Evolutionary conservation across 1,140 invertebrate genomes (phyloP).

Genomic region (Zaprionus inermis): DNA sequence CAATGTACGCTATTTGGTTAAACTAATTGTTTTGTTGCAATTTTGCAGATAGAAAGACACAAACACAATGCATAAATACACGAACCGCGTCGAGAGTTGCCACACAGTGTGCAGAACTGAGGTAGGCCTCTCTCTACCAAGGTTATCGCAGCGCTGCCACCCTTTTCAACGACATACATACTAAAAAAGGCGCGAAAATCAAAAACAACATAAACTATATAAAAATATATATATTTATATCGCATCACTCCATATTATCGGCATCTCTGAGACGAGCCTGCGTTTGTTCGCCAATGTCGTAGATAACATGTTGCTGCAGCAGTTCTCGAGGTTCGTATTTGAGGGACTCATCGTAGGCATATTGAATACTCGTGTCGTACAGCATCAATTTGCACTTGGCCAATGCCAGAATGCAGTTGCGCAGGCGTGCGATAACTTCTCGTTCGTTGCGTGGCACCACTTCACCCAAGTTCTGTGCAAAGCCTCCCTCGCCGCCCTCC

Average conservation of each 20-base stretch:
- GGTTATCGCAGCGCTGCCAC: not conserved
- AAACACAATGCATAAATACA: conserved; percentile 55
- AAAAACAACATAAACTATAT: conserved; percentile 5
- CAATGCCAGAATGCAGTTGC: conserved; percentile 95
- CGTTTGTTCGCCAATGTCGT: conserved; percentile 90
- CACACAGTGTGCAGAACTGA: conserved; percentile 3
- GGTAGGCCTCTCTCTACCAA: not conserved
- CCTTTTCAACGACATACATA: not conserved
- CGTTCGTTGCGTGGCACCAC: conserved; percentile 89
- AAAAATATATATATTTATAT: conserved; percentile 11
- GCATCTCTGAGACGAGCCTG: conserved; percentile 86
- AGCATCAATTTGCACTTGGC: conserved; percentile 94
- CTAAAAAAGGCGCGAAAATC: conserved; percentile 21
- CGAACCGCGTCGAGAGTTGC: conserved; percentile 37
- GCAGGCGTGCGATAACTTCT: conserved; percentile 92
- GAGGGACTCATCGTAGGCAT: conserved; percentile 95
- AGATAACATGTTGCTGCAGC: conserved; percentile 91
- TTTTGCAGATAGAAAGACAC: conserved; percentile 25
- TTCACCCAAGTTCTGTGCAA: conserved; percentile 91
- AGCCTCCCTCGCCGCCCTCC: conserved; percentile 90
- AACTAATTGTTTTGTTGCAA: conserved; percentile 27
- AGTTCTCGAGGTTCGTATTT: conserved; percentile 93
- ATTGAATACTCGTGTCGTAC: conserved; percentile 96
- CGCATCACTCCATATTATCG: conserved; percentile 51
- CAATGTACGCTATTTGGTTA: not conserved